A percentile compares a stretch with the other conserved stretches of the same genome.
Conservation (phyloP, 1,140 invertebrate species). For the Drosophila ironensis region DNA sequence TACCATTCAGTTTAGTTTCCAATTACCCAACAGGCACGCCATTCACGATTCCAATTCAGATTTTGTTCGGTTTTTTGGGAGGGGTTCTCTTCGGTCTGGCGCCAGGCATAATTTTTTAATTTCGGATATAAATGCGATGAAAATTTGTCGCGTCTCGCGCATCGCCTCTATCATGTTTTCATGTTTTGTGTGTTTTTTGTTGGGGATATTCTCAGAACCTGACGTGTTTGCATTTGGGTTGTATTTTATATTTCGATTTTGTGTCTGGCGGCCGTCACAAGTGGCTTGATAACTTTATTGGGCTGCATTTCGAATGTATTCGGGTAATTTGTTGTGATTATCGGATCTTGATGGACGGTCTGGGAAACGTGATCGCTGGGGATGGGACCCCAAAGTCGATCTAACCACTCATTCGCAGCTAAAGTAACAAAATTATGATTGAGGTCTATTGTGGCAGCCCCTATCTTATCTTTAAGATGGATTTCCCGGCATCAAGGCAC, state of each 20-base stretch:
- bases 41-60: conserved; percentile 33
- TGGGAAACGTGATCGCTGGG: conserved; percentile 38
- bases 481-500: too few species aligned
- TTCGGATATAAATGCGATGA: conserved; percentile 55
- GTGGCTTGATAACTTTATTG: conserved; percentile 70
- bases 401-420: background rate
- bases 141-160: conserved; percentile 54
- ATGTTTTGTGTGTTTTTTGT: conserved; percentile 16
- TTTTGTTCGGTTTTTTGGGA: conserved; percentile 7
- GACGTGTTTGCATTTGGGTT: conserved; percentile 48
- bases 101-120: conserved; percentile 63
- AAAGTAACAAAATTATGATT: conserved; percentile 20
- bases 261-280: conserved; percentile 42
- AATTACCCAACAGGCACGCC: conserved; percentile 46
- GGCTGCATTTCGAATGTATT: conserved; percentile 19
- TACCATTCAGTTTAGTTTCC: conserved; percentile 39
- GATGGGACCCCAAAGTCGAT: background rate
- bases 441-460: conserved; percentile 12
- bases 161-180: conserved; percentile 17
- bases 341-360: conserved; percentile 37
- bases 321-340: conserved; percentile 65
- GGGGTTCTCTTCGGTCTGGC: conserved; percentile 37
- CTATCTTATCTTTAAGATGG: conserved; percentile 26
- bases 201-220: conserved; percentile 51
- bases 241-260: conserved; percentile 36